These are phyloP conservation scores for Sitta carolinensis DNA, from an alignment of 2,797 vertebrate species.

Conservation along the genomic window DNA sequence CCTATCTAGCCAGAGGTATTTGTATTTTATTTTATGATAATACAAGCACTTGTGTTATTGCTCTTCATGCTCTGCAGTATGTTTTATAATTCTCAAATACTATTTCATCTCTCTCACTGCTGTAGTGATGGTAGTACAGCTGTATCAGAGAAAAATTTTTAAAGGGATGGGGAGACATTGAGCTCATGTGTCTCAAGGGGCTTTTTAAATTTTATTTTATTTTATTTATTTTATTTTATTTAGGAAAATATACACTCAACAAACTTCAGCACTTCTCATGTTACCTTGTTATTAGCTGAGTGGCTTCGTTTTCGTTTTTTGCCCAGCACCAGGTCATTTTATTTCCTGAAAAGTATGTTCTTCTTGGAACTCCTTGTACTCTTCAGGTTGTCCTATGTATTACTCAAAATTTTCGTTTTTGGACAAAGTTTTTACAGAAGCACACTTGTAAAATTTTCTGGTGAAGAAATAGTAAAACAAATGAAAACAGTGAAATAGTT, in stretches of 20 bases:
- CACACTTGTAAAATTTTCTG: neutral
- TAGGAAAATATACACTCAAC: neutral
- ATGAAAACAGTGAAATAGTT: neutral
- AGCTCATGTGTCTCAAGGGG: neutral
- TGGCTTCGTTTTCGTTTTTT: neutral
- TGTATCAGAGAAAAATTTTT: neutral
- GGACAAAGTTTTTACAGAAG: neutral
- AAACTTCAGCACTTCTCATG: neutral
- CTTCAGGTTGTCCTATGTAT: neutral
- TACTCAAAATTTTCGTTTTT: neutral
- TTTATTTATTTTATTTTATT: neutral
- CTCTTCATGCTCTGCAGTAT: neutral
- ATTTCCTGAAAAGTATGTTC: neutral
- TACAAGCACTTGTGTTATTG: neutral
- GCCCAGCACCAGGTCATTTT: fast-evolving
- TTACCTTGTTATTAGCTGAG: neutral
- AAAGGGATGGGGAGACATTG: neutral
- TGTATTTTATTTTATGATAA: neutral
- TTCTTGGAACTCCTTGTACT: neutral
- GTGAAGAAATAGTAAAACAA: neutral
- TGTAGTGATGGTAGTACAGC: neutral
- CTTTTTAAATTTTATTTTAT: neutral
- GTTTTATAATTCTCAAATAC: neutral
- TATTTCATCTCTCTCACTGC: neutral
- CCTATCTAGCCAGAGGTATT: neutral